A percentile compares a stretch with the other conserved stretches of the same genome.
Conservation (phyloP, 2,797 vertebrate species). For the Monodelphis domestica region DNA sequence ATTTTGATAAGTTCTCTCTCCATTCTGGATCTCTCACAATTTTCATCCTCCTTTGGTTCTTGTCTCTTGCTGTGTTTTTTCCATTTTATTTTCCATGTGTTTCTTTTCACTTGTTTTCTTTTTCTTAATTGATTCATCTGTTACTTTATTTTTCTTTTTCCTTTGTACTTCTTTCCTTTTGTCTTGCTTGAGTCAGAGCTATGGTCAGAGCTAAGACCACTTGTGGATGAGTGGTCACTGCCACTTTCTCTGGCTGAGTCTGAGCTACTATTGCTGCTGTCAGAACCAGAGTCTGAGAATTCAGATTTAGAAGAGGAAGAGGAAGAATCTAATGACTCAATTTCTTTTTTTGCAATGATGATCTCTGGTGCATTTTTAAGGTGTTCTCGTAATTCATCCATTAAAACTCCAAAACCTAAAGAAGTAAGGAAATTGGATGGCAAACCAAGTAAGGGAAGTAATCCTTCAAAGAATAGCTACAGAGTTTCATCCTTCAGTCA, state of each 20-base stretch:
- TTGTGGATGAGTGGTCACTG: conserved; percentile 85
- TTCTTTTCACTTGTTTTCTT: conserved; percentile 83
- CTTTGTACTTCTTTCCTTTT: conserved; percentile 85
- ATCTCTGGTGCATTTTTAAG: conserved; percentile 98
- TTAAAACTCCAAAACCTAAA: conserved; percentile 96
- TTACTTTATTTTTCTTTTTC: conserved; percentile 84
- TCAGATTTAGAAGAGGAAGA: conserved; percentile 87
- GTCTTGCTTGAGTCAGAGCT: conserved; percentile 86
- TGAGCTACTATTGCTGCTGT: conserved; percentile 87
- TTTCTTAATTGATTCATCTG: conserved; percentile 79
- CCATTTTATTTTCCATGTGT: conserved; percentile 78
- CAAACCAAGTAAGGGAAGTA: conserved; percentile 96
- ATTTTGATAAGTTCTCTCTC: conserved; percentile 76
- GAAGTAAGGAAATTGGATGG: conserved; percentile 99
- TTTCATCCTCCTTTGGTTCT: conserved; percentile 81
- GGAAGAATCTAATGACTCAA: conserved; percentile 87
- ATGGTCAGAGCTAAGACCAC: too few species aligned
- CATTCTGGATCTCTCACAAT: conserved; percentile 73
- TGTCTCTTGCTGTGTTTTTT: conserved; percentile 79
- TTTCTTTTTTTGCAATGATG: conserved; percentile 96
- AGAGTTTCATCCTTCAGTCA: conserved; percentile 95
- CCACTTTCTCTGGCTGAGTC: conserved; percentile 87
- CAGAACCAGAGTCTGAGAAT: conserved; percentile 81
- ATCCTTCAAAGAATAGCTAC: conserved; percentile 95
- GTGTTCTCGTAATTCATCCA: conserved; percentile 97